A percentile compares a stretch with the other conserved stretches of the same genome.
Conservation (phyloP, 2,797 vertebrate species). For the Eurystomus glaucurus region DNA sequence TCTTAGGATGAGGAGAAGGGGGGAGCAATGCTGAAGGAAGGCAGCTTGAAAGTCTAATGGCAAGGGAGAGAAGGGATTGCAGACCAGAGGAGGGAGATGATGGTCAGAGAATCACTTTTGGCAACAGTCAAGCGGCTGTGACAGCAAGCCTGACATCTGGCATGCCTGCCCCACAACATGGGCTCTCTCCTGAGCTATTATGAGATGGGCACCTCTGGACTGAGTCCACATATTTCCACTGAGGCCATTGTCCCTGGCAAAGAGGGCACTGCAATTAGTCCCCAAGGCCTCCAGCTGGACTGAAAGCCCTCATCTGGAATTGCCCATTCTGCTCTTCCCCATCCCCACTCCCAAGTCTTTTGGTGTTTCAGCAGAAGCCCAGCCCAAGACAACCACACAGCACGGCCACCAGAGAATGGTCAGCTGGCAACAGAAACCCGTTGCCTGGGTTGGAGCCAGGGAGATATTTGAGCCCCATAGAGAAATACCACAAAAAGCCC, state of each 20-base stretch:
- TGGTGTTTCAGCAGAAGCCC: not conserved
- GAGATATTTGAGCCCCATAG: not conserved
- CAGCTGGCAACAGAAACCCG: not conserved
- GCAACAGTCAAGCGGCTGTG: not conserved
- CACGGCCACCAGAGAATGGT: rapidly evolving
- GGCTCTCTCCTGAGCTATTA: not conserved
- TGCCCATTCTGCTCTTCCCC: not conserved
- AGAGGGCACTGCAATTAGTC: not conserved
- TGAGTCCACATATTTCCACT: not conserved
- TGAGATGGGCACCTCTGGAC: not conserved
- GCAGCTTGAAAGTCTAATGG: not conserved
- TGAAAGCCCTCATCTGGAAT: not conserved
- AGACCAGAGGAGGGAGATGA: not conserved
- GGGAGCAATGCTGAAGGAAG: not conserved
- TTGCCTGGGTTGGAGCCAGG: not conserved
- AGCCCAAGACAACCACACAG: not conserved
- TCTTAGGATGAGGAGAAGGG: not conserved
- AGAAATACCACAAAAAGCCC: not conserved
- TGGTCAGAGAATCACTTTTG: not conserved
- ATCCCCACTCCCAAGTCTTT: not conserved
- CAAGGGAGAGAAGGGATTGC: not conserved
- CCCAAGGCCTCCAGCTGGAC: rapidly evolving
- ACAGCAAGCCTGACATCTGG: not conserved
- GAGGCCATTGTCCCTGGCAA: not conserved
- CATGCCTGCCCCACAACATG: rapidly evolving